Conservation (phyloP, 2,113 vertebrate species). For the Gobius niger region DNA sequence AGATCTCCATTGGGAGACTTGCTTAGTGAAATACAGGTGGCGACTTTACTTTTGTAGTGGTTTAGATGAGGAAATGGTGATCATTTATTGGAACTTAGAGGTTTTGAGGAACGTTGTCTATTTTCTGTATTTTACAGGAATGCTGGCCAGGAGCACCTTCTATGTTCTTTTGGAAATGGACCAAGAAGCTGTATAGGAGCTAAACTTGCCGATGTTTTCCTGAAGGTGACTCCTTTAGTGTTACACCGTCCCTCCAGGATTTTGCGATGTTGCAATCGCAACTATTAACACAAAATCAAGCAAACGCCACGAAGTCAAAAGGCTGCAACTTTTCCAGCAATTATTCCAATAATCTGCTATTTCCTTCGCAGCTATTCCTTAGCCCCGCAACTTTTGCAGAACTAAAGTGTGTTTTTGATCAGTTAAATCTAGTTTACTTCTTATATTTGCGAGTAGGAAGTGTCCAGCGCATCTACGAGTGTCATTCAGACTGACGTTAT, state of each 20-base stretch:
- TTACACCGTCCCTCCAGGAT: not conserved
- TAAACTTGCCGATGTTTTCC: slow-evolving; percentile 55
- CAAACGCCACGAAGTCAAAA: not conserved
- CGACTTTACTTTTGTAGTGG: too few species aligned
- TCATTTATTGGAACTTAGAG: not conserved
- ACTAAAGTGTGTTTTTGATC: too few species aligned
- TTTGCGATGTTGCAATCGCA: not conserved
- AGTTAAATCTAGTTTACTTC: too few species aligned
- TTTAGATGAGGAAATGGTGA: not conserved
- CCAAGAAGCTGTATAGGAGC: slow-evolving; percentile 59
- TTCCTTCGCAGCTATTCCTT: too few species aligned
- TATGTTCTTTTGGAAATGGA: slow-evolving; percentile 64
- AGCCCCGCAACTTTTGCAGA: too few species aligned
- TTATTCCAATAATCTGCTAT: too few species aligned
- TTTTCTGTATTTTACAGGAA: slow-evolving; percentile 49
- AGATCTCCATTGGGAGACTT: too few species aligned
- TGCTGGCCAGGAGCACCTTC: slow-evolving; percentile 60
- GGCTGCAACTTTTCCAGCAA: too few species aligned
- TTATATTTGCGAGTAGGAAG: too few species aligned
- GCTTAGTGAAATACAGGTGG: too few species aligned
- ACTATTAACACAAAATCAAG: not conserved
- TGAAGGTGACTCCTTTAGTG: slow-evolving; percentile 52
- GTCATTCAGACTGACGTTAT: too few species aligned
- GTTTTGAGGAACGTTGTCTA: slow-evolving; percentile 8
- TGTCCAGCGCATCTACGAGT: too few species aligned